phyloP scores from a whole-genome alignment of 1,140 invertebrate genomes.

The Habropoda laboriosa region DNA sequence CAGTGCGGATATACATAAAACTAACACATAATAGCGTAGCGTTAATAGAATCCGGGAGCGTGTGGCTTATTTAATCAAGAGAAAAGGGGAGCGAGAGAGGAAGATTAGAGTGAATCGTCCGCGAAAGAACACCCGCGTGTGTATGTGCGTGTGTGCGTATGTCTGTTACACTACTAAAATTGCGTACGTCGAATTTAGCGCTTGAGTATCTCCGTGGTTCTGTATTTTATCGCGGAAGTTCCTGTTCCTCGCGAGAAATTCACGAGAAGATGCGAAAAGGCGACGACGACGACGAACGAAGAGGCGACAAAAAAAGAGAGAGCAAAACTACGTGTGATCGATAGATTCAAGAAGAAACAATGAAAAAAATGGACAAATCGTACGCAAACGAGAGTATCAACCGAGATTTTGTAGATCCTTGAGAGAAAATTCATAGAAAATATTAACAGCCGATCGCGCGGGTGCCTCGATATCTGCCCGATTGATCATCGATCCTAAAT shows the following conservation, averaged over 20 bases:
- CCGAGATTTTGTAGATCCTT: slow-evolving; percentile 76
- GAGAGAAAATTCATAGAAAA: background rate
- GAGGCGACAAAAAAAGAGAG: too few species aligned
- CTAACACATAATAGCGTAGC: slow-evolving; percentile 49
- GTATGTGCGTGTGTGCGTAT: slow-evolving; percentile 57
- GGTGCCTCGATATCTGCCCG: slow-evolving; percentile 72
- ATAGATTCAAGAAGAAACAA: too few species aligned
- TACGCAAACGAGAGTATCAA: slow-evolving; percentile 43
- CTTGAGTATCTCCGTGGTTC: too few species aligned
- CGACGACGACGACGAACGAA: background rate
- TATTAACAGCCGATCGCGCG: slow-evolving; percentile 68
- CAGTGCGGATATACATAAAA: slow-evolving; percentile 50
- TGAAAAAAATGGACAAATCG: slow-evolving; percentile 20
- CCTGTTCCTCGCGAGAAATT: slow-evolving; percentile 77
- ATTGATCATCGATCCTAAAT: slow-evolving; percentile 21
- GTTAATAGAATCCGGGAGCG: slow-evolving; percentile 49
- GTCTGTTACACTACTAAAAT: too few species aligned
- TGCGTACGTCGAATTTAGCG: too few species aligned
- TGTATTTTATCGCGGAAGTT: slow-evolving; percentile 78
- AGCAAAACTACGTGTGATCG: background rate
- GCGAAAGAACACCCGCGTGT: slow-evolving; percentile 58
- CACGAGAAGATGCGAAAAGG: slow-evolving; percentile 12
- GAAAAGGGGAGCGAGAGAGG: too few species aligned
- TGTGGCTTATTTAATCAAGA: slow-evolving; percentile 57
- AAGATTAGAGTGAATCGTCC: slow-evolving; percentile 62